Evolutionary conservation across 1,140 invertebrate species (phyloP).

Genomic region (Drosophila arizonae): DNA sequence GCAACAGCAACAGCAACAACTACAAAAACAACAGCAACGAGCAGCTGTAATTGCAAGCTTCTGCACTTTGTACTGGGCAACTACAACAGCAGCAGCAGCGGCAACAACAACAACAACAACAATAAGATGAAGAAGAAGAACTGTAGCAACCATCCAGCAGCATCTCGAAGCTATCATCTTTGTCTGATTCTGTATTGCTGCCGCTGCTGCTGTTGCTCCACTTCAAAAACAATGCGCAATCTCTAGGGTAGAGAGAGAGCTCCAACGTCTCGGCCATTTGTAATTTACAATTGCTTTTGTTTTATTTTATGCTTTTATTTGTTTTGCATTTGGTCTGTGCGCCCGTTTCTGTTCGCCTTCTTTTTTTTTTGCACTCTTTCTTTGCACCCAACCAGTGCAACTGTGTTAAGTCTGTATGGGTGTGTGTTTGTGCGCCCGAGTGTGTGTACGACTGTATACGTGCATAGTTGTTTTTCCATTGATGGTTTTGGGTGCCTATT

Average conservation of each 20-base stretch:
- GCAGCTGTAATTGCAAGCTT: conserved; percentile 50
- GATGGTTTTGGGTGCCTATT: conserved; percentile 65
- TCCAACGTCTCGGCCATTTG: conserved; percentile 45
- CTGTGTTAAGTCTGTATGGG: conserved; percentile 9
- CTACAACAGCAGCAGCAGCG: conserved; percentile 29
- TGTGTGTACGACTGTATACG: conserved; percentile 19
- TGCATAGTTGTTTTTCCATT: conserved; percentile 76
- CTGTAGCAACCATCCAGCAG: conserved; percentile 26
- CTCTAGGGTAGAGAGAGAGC: conserved; percentile 38
- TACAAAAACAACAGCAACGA: conserved; percentile 28
- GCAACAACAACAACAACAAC: conserved; percentile 18
- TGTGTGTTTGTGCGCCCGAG: conserved; percentile 7
- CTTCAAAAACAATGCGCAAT: conserved; percentile 70
- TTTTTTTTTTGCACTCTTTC: conserved; percentile 54
- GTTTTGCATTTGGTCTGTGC: conserved; percentile 33
- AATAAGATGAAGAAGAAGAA: background rate
- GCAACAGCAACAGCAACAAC: conserved; percentile 29
- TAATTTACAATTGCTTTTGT: conserved; percentile 76
- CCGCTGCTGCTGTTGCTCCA: conserved; percentile 53
- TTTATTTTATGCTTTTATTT: conserved; percentile 30
- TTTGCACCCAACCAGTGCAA: conserved; percentile 41
- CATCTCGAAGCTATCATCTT: conserved; percentile 50
- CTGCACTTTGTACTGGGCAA: conserved; percentile 58
- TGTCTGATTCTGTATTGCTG: conserved; percentile 25
- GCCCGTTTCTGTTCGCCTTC: conserved; percentile 11